Percentiles rank a stretch among this genome's conserved stretches.
Conservation (phyloP, 2,113 vertebrate genomes). For the Microtus oregoni region DNA sequence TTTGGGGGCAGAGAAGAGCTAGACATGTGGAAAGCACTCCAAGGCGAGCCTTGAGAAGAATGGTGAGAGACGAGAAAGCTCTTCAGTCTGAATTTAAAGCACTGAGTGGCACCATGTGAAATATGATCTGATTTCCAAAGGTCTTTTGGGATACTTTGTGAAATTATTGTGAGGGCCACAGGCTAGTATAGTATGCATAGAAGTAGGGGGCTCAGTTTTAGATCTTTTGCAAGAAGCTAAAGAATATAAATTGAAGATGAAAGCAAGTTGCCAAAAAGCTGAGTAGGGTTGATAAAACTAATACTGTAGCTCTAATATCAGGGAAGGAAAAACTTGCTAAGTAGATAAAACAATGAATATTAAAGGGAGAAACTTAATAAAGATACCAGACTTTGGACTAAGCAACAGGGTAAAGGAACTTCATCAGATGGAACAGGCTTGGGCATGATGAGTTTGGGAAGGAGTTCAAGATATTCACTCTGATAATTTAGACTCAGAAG, state of each 20-base stretch:
- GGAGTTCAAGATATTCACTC: neutral
- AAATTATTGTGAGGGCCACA: neutral
- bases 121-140: neutral
- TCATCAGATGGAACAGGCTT: neutral
- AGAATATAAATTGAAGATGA: neutral
- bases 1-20: neutral
- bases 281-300: neutral
- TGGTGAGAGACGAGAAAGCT: accelerated
- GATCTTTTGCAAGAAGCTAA: neutral
- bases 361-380: neutral
- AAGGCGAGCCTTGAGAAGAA: no score
- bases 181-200: neutral
- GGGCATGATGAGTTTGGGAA: neutral
- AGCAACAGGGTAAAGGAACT: neutral
- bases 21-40: accelerated
- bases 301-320: neutral
- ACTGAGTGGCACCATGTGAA: no score
- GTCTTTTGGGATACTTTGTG: neutral
- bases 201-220: neutral
- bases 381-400: no score
- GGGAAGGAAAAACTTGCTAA: neutral
- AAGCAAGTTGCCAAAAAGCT: no score
- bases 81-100: neutral
- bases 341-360: neutral
- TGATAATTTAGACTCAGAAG: neutral